Conservation (phyloP, 2,113 vertebrate species). For the Ammodytes marinus region DNA sequence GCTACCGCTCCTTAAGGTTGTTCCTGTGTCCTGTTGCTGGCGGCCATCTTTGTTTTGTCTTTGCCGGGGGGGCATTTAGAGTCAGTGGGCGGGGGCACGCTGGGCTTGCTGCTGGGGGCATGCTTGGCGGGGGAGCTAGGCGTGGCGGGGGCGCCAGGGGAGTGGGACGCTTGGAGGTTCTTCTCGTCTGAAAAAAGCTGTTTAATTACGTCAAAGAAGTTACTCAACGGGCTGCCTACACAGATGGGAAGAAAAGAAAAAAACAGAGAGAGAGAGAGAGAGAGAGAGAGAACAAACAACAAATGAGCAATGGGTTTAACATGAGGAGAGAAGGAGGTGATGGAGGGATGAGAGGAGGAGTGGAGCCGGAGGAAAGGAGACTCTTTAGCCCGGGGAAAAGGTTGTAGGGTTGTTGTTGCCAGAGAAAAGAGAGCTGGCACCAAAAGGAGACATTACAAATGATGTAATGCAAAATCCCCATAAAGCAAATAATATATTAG, state of each 20-base stretch:
- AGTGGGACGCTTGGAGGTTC: slow-evolving; percentile 93
- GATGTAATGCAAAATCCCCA: not conserved
- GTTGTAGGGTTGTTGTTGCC: not conserved
- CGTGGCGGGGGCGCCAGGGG: slow-evolving; percentile 89
- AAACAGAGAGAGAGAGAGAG: slow-evolving; percentile 62
- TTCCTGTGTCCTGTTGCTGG: slow-evolving; percentile 91
- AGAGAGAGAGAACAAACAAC: slow-evolving; percentile 89
- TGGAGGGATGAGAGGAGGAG: slow-evolving; percentile 80
- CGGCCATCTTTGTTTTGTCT: slow-evolving; percentile 93
- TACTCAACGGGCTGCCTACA: slow-evolving; percentile 97
- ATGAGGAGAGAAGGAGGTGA: slow-evolving; percentile 78
- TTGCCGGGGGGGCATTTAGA: slow-evolving; percentile 91
- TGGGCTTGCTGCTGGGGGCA: slow-evolving; percentile 90
- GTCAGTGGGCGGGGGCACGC: slow-evolving; percentile 91
- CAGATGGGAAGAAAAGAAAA: slow-evolving; percentile 85
- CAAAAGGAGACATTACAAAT: not conserved
- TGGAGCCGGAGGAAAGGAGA: slow-evolving; percentile 74
- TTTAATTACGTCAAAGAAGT: slow-evolving; percentile 99
- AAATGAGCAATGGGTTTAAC: slow-evolving; percentile 92
- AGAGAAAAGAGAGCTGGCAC: not conserved
- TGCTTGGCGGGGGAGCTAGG: slow-evolving; percentile 89
- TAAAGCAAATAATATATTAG: not conserved
- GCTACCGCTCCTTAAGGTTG: slow-evolving; percentile 88
- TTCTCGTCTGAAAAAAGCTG: slow-evolving; percentile 99
- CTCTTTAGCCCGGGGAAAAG: slow-evolving; percentile 9